These are phyloP conservation scores for Globicephala melas DNA, from an alignment of 2,113 vertebrate genomes.

Conservation along the genomic window DNA sequence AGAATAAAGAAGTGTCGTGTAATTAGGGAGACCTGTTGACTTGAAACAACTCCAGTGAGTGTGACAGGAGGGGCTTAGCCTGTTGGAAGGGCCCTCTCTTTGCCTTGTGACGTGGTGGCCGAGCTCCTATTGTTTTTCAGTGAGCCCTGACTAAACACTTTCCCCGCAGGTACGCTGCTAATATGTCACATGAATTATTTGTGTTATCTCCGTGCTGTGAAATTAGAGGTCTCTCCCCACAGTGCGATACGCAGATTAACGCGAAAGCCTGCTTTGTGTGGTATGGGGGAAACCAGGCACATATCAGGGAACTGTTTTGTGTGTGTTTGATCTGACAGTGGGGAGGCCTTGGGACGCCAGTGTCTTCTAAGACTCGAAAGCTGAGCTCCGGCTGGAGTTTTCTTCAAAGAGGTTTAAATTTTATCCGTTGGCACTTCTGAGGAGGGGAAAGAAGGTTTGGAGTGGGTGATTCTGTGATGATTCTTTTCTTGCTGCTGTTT, in stretches of 20 bases:
- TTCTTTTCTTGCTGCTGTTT: conserved; percentile 45
- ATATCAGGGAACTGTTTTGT: conserved; percentile 45
- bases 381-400: conserved; percentile 55
- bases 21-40: conserved; percentile 51
- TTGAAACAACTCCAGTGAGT: not conserved
- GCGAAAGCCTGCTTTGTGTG: conserved; percentile 80
- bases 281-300: conserved; percentile 66
- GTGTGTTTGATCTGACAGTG: conserved; percentile 62
- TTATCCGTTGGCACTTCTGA: conserved; percentile 61
- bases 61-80: conserved; percentile 28
- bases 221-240: conserved; percentile 81
- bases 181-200: conserved; percentile 77
- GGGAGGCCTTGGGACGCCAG: conserved; percentile 56
- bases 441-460: not conserved
- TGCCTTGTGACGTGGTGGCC: conserved; percentile 25
- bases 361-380: conserved; percentile 64
- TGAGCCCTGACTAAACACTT: conserved; percentile 65
- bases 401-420: conserved; percentile 68
- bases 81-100: conserved; percentile 24
- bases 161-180: conserved; percentile 61
- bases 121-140: conserved; percentile 56
- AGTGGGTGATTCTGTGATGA: not conserved
- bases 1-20: conserved; percentile 26
- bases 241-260: conserved; percentile 81
- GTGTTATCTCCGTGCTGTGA: conserved; percentile 81